Percentiles rank a stretch among this genome's conserved stretches.
These are phyloP conservation scores for Acomys russatus DNA, from an alignment of 2,797 vertebrate species.

Conservation along the genomic window DNA sequence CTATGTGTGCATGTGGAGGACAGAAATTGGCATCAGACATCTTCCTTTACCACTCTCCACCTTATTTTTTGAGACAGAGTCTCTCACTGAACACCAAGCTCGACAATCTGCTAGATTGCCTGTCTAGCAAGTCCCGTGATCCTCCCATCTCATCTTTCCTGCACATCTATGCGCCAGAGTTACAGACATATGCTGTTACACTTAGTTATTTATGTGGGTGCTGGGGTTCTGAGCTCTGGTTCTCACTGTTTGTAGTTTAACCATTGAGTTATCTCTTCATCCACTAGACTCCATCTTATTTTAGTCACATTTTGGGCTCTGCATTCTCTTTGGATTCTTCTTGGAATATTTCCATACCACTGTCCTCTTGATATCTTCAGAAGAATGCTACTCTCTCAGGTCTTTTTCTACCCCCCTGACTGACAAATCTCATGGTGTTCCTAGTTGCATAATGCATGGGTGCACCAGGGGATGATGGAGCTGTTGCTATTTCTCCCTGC, in stretches of 20 bases:
- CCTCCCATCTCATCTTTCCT: not conserved
- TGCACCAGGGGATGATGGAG: not conserved
- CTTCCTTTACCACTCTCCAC: not conserved
- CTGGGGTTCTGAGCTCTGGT: not conserved
- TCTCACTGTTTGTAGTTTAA: not conserved
- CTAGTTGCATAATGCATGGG: not conserved
- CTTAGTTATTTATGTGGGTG: not conserved
- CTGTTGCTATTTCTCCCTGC: not conserved
- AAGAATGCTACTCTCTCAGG: not conserved
- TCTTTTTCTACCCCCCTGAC: not conserved
- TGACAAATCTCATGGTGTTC: not conserved
- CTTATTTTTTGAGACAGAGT: not conserved
- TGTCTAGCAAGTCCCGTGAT: not conserved
- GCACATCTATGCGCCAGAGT: no score
- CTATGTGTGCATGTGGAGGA: not conserved
- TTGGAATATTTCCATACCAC: not conserved
- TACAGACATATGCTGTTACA: no score
- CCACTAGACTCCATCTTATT: not conserved
- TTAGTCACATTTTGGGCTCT: not conserved
- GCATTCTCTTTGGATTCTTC: not conserved
- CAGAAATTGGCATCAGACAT: not conserved
- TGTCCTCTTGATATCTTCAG: not conserved
- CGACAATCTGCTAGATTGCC: not conserved
- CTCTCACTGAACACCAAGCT: not conserved
- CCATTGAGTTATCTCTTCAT: not conserved